A percentile compares a stretch with the other conserved stretches of the same genome.
Conservation (phyloP, 2,113 vertebrate genomes). For the Cynoglossus semilaevis region DNA sequence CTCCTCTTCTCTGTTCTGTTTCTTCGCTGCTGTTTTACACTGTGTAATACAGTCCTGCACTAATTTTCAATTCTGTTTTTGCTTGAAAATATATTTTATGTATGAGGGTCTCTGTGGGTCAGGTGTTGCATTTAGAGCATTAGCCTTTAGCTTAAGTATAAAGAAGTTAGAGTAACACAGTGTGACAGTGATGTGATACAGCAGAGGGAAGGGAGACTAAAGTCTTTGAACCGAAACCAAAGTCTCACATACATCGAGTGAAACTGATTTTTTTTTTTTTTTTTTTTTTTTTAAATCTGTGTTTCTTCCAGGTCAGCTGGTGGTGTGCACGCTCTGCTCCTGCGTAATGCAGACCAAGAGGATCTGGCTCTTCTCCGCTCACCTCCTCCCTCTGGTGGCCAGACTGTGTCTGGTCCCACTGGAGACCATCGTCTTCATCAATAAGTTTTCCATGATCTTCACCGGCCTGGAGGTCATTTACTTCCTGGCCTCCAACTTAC, state of each 20-base stretch:
- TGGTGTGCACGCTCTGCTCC: constrained; percentile 96
- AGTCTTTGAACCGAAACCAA: too few relatives aligned
- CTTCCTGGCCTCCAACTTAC: constrained; percentile 93
- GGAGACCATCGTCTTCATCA: constrained; percentile 96
- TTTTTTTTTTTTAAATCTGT: constrained; percentile 8
- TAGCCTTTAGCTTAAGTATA: too few relatives aligned
- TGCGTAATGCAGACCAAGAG: constrained; percentile 99
- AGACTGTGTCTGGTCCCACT: constrained; percentile 93
- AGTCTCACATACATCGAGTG: too few relatives aligned
- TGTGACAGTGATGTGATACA: too few relatives aligned
- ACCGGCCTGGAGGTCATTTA: constrained; percentile 97
- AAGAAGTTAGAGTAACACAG: too few relatives aligned
- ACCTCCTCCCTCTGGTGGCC: constrained; percentile 95
- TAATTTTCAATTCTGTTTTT: not conserved
- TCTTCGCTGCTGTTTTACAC: not conserved
- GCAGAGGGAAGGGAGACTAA: too few relatives aligned
- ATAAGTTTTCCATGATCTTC: constrained; percentile 98
- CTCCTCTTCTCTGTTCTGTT: too few relatives aligned
- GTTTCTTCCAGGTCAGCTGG: constrained; percentile 82
- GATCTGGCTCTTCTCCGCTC: constrained; percentile 98
- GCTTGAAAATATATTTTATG: too few relatives aligned
- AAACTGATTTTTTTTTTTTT: too few relatives aligned
- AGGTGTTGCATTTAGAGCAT: too few relatives aligned
- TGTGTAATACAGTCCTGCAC: not conserved
- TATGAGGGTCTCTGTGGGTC: too few relatives aligned